phyloP scores from a whole-genome alignment of 2,797 vertebrate genomes.

The Neosalanx taihuensis region DNA sequence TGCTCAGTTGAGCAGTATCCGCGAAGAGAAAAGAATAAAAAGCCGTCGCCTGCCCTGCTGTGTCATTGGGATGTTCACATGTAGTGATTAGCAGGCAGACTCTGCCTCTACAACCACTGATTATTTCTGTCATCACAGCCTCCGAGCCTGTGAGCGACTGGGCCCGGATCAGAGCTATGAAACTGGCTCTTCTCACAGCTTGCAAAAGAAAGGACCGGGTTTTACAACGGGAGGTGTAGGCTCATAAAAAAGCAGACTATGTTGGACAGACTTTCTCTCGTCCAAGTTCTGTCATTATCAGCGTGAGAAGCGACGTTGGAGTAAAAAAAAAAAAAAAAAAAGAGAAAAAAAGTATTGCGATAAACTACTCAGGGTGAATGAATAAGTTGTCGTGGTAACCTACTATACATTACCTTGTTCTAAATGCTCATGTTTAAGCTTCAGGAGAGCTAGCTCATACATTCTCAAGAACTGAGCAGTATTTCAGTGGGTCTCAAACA shows the following conservation, averaged over 20 bases:
- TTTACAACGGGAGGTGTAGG: slow-evolving; percentile 67
- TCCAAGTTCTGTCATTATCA: slow-evolving; percentile 35
- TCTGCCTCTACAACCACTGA: slow-evolving; percentile 58
- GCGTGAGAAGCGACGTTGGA: slow-evolving; percentile 7
- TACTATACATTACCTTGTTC: no score
- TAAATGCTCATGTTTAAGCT: no score
- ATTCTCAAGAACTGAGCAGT: no score
- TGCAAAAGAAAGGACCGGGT: slow-evolving; percentile 47
- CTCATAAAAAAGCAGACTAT: slow-evolving; percentile 57
- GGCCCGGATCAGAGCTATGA: slow-evolving; percentile 40
- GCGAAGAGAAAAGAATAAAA: slow-evolving; percentile 16
- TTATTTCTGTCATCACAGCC: slow-evolving; percentile 51
- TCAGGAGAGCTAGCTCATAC: no score
- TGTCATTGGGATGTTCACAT: slow-evolving; percentile 39
- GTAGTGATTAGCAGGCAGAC: slow-evolving; percentile 58
- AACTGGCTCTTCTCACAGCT: slow-evolving; percentile 46
- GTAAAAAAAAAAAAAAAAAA: no score
- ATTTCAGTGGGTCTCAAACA: background rate
- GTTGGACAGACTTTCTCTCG: slow-evolving; percentile 41
- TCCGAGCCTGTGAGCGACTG: slow-evolving; percentile 27
- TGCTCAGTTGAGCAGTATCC: slow-evolving; percentile 16
- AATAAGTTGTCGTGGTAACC: no score
- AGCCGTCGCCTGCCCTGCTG: slow-evolving; percentile 30
- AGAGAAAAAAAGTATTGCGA: no score
- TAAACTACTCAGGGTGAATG: no score